Conservation (phyloP, 2,888 invertebrate species). For the Drosophila longiperda region DNA sequence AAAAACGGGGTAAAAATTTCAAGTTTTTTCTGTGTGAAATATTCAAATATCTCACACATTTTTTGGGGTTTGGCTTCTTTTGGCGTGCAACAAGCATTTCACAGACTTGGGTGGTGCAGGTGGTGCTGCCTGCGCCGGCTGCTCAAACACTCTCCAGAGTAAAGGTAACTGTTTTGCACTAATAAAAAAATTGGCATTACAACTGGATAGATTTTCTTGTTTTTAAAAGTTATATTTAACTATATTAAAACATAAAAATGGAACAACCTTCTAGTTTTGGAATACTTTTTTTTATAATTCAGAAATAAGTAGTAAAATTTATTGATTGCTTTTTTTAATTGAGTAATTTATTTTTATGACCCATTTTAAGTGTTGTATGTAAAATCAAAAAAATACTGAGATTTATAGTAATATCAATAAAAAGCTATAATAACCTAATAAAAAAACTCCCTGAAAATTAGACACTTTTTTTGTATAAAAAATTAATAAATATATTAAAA, state of each 20-base stretch:
- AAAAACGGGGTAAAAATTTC: slow-evolving; percentile 44
- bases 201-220: background rate
- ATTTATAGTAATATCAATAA: no score
- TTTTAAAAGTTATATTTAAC: background rate
- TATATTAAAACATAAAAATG: background rate
- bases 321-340: no score
- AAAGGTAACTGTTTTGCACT: background rate
- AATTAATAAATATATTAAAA: no score
- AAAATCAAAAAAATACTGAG: no score
- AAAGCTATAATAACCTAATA: no score
- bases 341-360: no score
- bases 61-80: slow-evolving; percentile 38
- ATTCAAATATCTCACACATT: slow-evolving; percentile 43
- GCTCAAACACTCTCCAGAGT: slow-evolving; percentile 55
- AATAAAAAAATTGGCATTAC: background rate
- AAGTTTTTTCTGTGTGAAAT: slow-evolving; percentile 19
- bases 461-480: no score
- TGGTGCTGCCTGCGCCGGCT: slow-evolving; percentile 43
- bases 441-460: no score
- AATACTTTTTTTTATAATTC: no score
- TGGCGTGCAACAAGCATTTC: slow-evolving; percentile 7
- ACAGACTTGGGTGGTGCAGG: slow-evolving; percentile 47
- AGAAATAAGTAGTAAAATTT: no score
- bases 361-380: no score
- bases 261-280: no score